Evolutionary conservation across 2,888 invertebrate genomes (phyloP).

Genomic region (Creontiades dilutus): DNA sequence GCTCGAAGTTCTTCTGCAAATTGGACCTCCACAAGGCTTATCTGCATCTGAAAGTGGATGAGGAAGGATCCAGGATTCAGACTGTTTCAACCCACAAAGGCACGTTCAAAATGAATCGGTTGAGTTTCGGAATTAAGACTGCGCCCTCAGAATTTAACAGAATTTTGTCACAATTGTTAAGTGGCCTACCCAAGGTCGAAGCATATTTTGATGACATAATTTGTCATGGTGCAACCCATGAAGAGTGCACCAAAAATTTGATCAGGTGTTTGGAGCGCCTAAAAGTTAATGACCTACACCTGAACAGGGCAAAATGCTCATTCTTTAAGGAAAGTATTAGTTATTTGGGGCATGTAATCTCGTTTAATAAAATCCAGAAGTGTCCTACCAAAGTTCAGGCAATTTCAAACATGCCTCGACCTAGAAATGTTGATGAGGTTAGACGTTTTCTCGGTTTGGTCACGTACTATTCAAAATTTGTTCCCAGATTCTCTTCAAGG

Average conservation of each 20-base stretch:
- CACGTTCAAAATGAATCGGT: no score
- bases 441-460: conserved; percentile 74
- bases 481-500: conserved; percentile 54
- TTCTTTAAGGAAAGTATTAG: conserved; percentile 31
- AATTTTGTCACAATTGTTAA: conserved; percentile 71
- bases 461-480: conserved; percentile 75
- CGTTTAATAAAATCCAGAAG: conserved; percentile 67
- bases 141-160: conserved; percentile 74
- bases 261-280: conserved; percentile 34
- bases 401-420: conserved; percentile 1
- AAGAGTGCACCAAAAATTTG: conserved; percentile 58
- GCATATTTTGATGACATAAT: conserved; percentile 66
- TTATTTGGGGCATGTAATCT: conserved; percentile 62
- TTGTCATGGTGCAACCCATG: conserved; percentile 16
- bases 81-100: background rate
- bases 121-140: conserved; percentile 48
- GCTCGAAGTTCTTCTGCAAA: conserved; percentile 52
- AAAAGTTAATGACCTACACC: conserved; percentile 66
- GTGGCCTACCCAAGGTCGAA: conserved; percentile 57
- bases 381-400: conserved; percentile 67
- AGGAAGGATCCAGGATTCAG: conserved; percentile 44
- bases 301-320: conserved; percentile 57
- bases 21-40: background rate
- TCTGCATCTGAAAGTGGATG: conserved; percentile 49
- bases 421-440: conserved; percentile 71